Evolutionary conservation across 2,888 invertebrate species (phyloP).

Genomic region (Linyphia triangularis): DNA sequence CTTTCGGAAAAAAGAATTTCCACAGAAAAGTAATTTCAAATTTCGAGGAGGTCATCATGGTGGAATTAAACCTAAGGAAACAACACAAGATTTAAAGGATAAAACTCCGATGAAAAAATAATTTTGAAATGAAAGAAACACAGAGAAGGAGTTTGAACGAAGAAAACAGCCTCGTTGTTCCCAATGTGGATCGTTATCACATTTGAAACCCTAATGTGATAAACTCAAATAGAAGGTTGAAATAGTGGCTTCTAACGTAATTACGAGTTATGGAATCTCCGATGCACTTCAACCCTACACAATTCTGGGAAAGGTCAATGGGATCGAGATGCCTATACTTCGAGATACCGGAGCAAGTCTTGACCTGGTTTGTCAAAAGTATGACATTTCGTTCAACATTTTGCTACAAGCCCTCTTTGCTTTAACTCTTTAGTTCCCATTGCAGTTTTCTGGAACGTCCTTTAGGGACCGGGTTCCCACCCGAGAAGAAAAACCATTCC

Average conservation of each 20-base stretch:
- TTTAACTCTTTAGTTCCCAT: no score
- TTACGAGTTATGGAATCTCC: background rate
- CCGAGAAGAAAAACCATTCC: no score
- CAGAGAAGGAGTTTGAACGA: conserved; percentile 3
- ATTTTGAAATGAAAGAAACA: background rate
- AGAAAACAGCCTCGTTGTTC: background rate
- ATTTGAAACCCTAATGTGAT: conserved; percentile 16
- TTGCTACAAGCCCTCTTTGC: conserved; percentile 38
- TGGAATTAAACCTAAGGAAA: background rate
- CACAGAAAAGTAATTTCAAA: background rate
- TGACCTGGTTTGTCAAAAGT: conserved; percentile 20
- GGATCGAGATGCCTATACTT: conserved; percentile 13
- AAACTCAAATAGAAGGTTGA: conserved; percentile 1
- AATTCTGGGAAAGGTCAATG: conserved; percentile 27
- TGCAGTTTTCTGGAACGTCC: no score
- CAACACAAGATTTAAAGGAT: background rate
- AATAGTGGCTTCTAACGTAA: background rate
- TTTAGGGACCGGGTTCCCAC: no score
- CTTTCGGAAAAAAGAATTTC: background rate
- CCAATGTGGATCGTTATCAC: conserved; percentile 12
- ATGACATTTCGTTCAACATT: background rate
- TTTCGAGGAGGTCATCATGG: background rate
- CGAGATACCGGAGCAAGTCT: conserved; percentile 23
- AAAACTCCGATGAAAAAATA: background rate
- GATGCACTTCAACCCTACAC: conserved; percentile 13